Evolutionary conservation across 92 coral and sea anemone genomes (phyloP).

Genomic region (Parazoanthus swiftii): DNA sequence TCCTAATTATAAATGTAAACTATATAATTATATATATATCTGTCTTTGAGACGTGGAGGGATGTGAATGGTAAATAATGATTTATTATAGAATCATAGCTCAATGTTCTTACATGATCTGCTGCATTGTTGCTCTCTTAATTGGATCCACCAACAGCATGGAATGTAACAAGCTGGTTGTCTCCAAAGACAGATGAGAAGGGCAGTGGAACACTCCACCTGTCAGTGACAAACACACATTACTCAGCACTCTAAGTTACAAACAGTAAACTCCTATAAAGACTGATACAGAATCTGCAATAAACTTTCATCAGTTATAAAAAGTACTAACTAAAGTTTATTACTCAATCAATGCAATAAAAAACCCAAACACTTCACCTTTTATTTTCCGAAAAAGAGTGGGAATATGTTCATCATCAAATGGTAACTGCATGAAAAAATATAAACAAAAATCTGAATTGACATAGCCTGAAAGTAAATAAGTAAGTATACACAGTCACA

Average conservation of each 20-base stretch:
- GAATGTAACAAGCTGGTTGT: constrained; percentile 69
- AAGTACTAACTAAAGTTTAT: neutral
- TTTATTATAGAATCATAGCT: neutral
- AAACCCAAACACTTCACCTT: constrained; percentile 57
- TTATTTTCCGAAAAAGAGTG: constrained; percentile 89
- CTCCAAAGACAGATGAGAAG: constrained; percentile 76
- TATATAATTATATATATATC: too few relatives aligned
- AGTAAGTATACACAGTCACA: too few relatives aligned
- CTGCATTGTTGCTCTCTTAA: constrained; percentile 91
- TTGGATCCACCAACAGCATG: constrained; percentile 91
- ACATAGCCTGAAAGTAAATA: too few relatives aligned
- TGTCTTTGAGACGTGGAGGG: neutral
- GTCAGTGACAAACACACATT: neutral
- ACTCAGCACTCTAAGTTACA: too few relatives aligned
- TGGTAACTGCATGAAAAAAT: constrained; percentile 66
- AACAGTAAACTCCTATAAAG: too few relatives aligned
- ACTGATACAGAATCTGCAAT: neutral
- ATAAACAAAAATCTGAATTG: neutral
- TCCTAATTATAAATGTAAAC: too few relatives aligned
- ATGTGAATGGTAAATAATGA: neutral
- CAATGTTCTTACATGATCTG: constrained; percentile 71
- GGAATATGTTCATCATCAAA: constrained; percentile 99
- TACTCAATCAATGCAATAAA: neutral
- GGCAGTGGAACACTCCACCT: constrained; percentile 94
- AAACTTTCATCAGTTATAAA: too few relatives aligned